Evolutionary conservation across 1,140 invertebrate genomes (phyloP).

Genomic region (Solenopsis fugax): DNA sequence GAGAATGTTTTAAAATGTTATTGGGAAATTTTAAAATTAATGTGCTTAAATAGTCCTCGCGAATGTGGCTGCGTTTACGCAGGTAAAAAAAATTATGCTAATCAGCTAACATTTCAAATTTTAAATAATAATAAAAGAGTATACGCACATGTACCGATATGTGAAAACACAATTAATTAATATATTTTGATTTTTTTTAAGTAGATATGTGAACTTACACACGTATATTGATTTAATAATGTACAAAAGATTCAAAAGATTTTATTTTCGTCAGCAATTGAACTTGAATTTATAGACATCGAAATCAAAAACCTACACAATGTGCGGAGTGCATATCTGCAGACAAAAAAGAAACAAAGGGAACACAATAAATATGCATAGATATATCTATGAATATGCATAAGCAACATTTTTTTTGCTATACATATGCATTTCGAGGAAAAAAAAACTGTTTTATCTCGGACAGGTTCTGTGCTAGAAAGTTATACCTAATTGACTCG

Average conservation of each 20-base stretch:
- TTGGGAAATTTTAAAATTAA: not conserved
- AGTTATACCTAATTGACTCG: not conserved
- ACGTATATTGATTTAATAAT: not conserved
- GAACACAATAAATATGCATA: slow-evolving; percentile 32
- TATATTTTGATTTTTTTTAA: not conserved
- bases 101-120: not conserved
- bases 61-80: not conserved
- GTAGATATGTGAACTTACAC: not conserved
- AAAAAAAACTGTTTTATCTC: slow-evolving; percentile 7
- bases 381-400: slow-evolving; percentile 28
- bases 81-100: not conserved
- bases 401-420: slow-evolving; percentile 4
- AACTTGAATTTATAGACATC: not conserved
- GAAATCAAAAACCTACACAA: not conserved
- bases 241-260: not conserved
- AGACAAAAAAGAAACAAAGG: slow-evolving; percentile 5
- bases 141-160: no score
- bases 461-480: not conserved
- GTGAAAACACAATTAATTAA: no score
- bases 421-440: not conserved
- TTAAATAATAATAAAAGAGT: no score
- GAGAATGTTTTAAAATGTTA: not conserved
- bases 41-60: not conserved
- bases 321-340: not conserved
- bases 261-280: not conserved